Evolutionary conservation across 2,797 vertebrate species (phyloP), one percentile per base, ranked within the genome.

Genomic region (Cheirogaleus major): DNA sequence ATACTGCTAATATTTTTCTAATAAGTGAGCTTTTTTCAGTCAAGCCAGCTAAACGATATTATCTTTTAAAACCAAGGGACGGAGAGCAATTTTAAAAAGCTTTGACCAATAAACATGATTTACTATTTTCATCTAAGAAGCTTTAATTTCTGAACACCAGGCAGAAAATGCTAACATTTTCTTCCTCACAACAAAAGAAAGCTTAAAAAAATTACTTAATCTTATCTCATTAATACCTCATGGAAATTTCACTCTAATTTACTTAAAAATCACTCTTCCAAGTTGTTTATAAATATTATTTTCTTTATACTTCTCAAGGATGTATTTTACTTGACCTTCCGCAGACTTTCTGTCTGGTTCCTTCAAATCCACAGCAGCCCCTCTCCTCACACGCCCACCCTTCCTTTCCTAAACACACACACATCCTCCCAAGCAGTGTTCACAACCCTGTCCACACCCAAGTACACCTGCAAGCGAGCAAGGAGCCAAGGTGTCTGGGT

Each of bases 81-180:
- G 20, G 45, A 32, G 45, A 65, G 25, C 27, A 55, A 72, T 50
- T 79, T 79, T 30, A 14, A 52, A 43, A 89, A 25, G 30, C 43
- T 50, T 18, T 87, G 30, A 18, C 45, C 12, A 80, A 63, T 41
- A 75, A 78, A 55, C 82, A 55, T 61, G 35, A 45, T 13, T 48
- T 25, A 81, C 20, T 43, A 7, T 76, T 89, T 78, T 75, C 61
- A 83, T 38, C 82, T 83, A 72, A 50, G 95, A 95, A 89, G 23
- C 27, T 83, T 83, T 79, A 7, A 23, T 92, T 93, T 78, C 55
- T 72, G 43, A 92, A 69, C 20, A 41, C 9, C n/a, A 25, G 50
- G 52, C 9, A 48, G 23, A 57, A 83, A 45, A 80, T 30, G 17
- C 23, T 30, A 35, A 22, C 17, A 11, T 52, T 70, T 45, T 80